phyloP scores from a whole-genome alignment of 2,113 vertebrate genomes.

The Cinclus cinclus region DNA sequence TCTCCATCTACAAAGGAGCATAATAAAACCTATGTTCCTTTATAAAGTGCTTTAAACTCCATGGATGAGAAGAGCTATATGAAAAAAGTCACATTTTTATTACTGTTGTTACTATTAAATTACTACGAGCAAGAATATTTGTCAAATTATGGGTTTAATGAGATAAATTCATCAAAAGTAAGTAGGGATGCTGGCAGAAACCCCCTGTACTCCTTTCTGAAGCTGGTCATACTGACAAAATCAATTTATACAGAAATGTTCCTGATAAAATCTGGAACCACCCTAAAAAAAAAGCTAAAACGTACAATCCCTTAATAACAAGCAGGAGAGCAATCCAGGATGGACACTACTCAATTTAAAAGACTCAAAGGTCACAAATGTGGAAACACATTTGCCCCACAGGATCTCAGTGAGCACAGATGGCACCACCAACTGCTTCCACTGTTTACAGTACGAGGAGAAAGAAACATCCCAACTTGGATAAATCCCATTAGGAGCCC shows the following conservation, averaged over 20 bases:
- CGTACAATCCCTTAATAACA: not conserved
- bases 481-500: not conserved
- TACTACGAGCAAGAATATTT: not conserved
- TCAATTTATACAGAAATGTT: not conserved
- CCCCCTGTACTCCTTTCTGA: not conserved
- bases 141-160: not conserved
- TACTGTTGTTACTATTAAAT: not conserved
- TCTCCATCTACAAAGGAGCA: not conserved
- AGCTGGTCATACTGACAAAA: not conserved
- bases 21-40: not conserved
- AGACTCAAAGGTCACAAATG: not conserved
- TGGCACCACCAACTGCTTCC: not conserved
- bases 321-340: not conserved
- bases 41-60: not conserved
- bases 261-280: not conserved
- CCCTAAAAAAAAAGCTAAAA: not conserved
- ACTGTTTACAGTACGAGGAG: not conserved
- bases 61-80: not conserved
- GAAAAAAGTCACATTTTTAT: not conserved
- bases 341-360: not conserved
- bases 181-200: not conserved
- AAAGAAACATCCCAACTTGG: fast-evolving
- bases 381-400: not conserved
- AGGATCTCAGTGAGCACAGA: not conserved
- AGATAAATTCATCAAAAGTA: not conserved